Conservation (phyloP, 2,113 vertebrate species). For the Ictalurus punctatus region DNA sequence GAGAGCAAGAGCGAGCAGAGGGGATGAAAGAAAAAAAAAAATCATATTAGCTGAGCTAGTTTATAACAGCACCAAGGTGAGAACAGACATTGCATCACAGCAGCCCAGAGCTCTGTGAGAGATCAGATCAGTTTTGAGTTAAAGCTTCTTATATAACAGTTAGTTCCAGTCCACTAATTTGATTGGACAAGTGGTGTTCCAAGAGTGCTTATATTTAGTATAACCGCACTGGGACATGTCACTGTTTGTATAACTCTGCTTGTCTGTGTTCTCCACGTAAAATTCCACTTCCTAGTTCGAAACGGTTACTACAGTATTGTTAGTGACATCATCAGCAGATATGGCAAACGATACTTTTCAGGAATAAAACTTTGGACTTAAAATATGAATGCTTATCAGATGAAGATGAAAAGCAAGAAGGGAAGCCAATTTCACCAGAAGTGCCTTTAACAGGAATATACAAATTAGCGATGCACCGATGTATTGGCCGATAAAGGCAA, state of each 20-base stretch:
- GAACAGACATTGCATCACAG: neutral
- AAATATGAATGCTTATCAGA: neutral
- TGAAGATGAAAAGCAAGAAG: neutral
- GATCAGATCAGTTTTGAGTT: neutral
- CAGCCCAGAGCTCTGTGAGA: neutral
- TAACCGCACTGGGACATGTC: neutral
- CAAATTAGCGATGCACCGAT: neutral
- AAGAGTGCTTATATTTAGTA: neutral
- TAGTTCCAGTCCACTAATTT: neutral
- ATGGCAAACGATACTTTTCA: neutral
- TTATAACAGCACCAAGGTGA: slow-evolving; percentile 1
- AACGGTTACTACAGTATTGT: neutral
- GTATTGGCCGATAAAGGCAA: too few species aligned
- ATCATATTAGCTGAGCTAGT: slow-evolving; percentile 32
- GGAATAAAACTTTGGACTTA: neutral
- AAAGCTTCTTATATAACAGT: neutral
- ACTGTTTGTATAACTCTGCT: neutral
- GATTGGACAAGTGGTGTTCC: neutral
- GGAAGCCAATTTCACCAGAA: neutral
- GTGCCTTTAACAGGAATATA: neutral
- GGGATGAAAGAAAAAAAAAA: neutral
- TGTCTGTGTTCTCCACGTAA: neutral
- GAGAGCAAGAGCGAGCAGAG: neutral
- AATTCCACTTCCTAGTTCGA: neutral
- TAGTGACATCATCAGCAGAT: neutral